Base-by-base conservation (phyloP, 2,888 invertebrate genomes). In the Euplagia quadripunctaria region DNA sequence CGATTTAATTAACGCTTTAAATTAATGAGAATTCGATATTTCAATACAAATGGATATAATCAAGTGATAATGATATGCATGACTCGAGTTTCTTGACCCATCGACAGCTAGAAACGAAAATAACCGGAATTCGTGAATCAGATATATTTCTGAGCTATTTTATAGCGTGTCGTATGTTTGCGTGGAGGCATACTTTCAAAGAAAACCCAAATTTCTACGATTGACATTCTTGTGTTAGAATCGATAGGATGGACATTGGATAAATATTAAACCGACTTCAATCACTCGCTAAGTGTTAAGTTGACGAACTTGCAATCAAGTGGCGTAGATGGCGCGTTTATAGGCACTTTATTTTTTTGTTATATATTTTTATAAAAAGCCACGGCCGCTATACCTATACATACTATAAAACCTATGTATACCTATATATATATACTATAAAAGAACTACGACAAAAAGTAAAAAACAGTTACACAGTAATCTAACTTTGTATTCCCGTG, bases 71-170 rank as follows among this genome's bases (percentile, higher is more conserved):
- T 90, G 80, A 89, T 88, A 92, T 92, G 90, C 90, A 85, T 73
- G 86, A 68, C 63, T 70, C 49, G 83, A 87, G 91, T 90, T 91
- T 89, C 82, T 92, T 91, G 90, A 92, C 91, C 92, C 86, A 80
- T 75, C 73, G 71, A 55, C 71, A 79, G 68, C 64, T 69, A 76
- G 71, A 77, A 83, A 76, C 70, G 68, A 76, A 81, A 75, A 78
- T 55, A 85, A 85, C 79, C 74, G 78, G 84, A 78, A 79, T 81
- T 55, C 65, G 68, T 84, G 78, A 85, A 71, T 83, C 79, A 85
- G 71, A 71, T 76, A 71, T 61, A 74, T 71, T 66, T 63, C 64
- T 74, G 70, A 77, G 74, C 72, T 70, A 76, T 72, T 74, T 76
- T 58, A 55, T 72, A 71, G n/a, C 73, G 61, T 49, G 70, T 73